Evolutionary conservation across 2,888 invertebrate species (phyloP).

Genomic region (Drosophila quasianomalipes): DNA sequence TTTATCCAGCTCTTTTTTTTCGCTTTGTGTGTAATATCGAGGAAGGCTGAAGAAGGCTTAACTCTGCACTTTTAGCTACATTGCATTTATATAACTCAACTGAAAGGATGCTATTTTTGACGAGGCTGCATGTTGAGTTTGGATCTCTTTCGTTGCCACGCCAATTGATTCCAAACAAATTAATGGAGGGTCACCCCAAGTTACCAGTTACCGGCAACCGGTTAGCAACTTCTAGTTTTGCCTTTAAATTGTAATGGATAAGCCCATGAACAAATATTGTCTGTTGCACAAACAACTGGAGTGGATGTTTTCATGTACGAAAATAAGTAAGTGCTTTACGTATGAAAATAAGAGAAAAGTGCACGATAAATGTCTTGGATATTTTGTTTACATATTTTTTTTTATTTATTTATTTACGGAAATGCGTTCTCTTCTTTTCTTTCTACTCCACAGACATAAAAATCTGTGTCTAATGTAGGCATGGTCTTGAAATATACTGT

Average conservation of each 20-base stretch:
- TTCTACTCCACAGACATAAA: not conserved
- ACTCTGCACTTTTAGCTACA: not conserved
- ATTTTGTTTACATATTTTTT: not conserved
- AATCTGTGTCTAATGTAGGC: too few species aligned
- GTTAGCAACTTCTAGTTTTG: too few species aligned
- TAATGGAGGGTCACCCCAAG: conserved; percentile 3
- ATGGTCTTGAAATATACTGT: too few species aligned
- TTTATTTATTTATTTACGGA: not conserved
- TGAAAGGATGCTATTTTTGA: not conserved
- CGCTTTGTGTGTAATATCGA: not conserved
- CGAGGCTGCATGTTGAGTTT: not conserved
- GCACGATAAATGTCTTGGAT: not conserved
- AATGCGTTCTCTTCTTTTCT: not conserved
- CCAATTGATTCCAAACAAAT: conserved; percentile 17
- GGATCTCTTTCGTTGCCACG: conserved; percentile 27
- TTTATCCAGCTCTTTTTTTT: not conserved
- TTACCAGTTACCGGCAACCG: too few species aligned
- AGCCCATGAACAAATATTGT: not conserved
- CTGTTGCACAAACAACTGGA: not conserved
- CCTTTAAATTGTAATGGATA: too few species aligned
- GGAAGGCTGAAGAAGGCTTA: not conserved
- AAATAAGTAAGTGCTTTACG: not conserved
- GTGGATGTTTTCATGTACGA: not conserved
- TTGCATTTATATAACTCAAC: not conserved
- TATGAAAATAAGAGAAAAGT: not conserved